Conservation (phyloP, 2,888 invertebrate species). For the Lasioglossum oenotherae region DNA sequence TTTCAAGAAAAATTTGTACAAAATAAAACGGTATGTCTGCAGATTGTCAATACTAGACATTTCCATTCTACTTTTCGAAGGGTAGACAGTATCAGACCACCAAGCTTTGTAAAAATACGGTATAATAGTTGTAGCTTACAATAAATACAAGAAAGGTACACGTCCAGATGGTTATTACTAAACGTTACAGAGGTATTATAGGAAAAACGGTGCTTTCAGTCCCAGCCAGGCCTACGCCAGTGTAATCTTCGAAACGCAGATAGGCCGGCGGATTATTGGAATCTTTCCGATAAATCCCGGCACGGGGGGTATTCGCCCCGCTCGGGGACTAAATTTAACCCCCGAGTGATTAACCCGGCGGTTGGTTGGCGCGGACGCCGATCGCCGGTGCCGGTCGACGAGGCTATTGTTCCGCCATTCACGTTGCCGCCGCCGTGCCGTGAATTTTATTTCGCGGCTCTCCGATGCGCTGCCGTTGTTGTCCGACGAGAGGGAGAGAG, state of each 20-base stretch:
- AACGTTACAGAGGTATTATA: constrained; percentile 2
- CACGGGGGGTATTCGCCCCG: constrained; percentile 14
- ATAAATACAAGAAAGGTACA: neutral
- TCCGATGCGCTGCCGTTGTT: neutral
- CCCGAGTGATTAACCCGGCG: constrained; percentile 20
- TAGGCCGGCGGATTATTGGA: constrained; percentile 17
- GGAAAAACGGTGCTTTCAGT: neutral
- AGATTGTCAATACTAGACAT: neutral
- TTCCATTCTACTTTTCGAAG: neutral
- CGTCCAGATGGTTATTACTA: neutral
- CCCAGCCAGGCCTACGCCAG: constrained; percentile 8
- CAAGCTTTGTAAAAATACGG: neutral
- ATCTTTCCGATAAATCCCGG: constrained; percentile 14
- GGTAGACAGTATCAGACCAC: neutral
- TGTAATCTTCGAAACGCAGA: constrained; percentile 23
- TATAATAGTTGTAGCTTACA: neutral
- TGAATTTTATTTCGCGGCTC: constrained; percentile 51
- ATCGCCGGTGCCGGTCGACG: constrained; percentile 14
- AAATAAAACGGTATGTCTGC: neutral
- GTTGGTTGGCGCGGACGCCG: constrained; percentile 6
- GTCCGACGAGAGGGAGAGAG: neutral
- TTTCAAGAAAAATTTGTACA: neutral
- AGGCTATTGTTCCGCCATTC: constrained; percentile 45
- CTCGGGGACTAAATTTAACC: constrained; percentile 22
- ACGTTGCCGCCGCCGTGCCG: constrained; percentile 3